Evolutionary conservation across 1,140 invertebrate genomes (phyloP), one percentile per base, ranked within the genome.

Genomic region (Drosophila watanabei): DNA sequence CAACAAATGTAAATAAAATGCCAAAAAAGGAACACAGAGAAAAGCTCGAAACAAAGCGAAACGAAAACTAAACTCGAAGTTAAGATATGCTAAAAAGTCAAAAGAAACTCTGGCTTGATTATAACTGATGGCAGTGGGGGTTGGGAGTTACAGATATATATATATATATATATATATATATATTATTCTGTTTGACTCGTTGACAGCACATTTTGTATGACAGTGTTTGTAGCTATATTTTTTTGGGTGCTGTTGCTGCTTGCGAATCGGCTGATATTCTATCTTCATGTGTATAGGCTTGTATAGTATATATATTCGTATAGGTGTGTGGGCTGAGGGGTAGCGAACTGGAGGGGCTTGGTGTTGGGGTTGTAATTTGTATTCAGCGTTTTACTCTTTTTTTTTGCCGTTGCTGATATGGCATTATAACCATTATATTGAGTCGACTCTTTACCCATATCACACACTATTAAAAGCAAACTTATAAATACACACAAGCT

Each of bases 391-490:
- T 75, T 75, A 87, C 80, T 76, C 72, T 39, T 54, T 57, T 35
- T 52, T 46, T 33, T 71, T 77, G 35, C 63, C 49, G 64, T 51
- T 80, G 82, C 86, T 89, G 86, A 89, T 89, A 89, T 86, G 86
- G 79, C 86, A 90, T 90, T 89, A 82, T 90, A 89, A 80, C 70
- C 81, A 90, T 90, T 89, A 84, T 83, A 62, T 63, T 71, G 57
- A 48, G 76, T 64, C 65, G 76, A 69, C 39, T 58, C 62, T 80
- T 73, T 66, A 43, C 48, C 35, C 62, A 69, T 68, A 77, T 78
- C 41, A 72, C 37, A 72, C 68, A 72, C 70, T 52, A 73, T 72
- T 52, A 43, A 69, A 68, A 37, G 10, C 58, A 59, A 71, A 71
- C 65, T 56, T 61, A 46, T 65, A 78, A 65, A 77, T 72, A 63